Base-by-base conservation (phyloP, 92 coral and sea anemone genomes). In the Desmophyllum pertusum region DNA sequence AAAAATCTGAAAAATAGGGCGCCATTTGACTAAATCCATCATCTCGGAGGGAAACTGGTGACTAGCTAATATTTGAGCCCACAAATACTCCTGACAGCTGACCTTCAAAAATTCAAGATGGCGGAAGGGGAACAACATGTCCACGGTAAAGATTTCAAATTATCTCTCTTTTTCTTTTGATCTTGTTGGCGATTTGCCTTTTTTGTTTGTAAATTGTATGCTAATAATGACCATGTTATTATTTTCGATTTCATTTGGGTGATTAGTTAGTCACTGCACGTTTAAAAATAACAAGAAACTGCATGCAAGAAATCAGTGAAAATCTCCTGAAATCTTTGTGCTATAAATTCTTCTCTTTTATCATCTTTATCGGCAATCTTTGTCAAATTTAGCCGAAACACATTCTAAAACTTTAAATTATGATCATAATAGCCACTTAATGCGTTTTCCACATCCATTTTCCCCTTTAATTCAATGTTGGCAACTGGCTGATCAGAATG, bases 41-140 rank as follows among this genome's bases (percentile, higher is more conserved):
- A n/a, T n/a, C n/a, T n/a, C 31, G n/a, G 83, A 31, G 83, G 21
- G 46, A 46, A 75, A 78, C 19, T 79, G 83, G 83, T 65, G 43
- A 30, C 81, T 37, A 39, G 19, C 35, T 23, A 18, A 10, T 38
- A 33, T 8, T 43, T 79, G 83, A 46, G 82, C 82, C 82, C 52
- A 30, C 72, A 64, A 31, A 29, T 30, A n/a, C 38, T 9, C 3
- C 4, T 10, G n/a, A n/a, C n/a, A n/a, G 53, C 53, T 30, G 86
- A 53, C 35, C 13, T 7, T 8, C 8, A n/a, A 17, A 43, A 87
- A 75, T 85, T 75, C 93, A 93, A 93, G 89, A 93, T 93, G 97
- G 97, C 97, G 94, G 97, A 93, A 39, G 93, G 88, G 39, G 94
- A 87, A 15, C 93, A 84, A 25, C 74, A 67, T 67, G 41, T 76